A percentile compares a stretch with the other conserved stretches of the same genome.
Evolutionary conservation across 2,797 vertebrate species (phyloP).

Genomic region (Tangara arthus): DNA sequence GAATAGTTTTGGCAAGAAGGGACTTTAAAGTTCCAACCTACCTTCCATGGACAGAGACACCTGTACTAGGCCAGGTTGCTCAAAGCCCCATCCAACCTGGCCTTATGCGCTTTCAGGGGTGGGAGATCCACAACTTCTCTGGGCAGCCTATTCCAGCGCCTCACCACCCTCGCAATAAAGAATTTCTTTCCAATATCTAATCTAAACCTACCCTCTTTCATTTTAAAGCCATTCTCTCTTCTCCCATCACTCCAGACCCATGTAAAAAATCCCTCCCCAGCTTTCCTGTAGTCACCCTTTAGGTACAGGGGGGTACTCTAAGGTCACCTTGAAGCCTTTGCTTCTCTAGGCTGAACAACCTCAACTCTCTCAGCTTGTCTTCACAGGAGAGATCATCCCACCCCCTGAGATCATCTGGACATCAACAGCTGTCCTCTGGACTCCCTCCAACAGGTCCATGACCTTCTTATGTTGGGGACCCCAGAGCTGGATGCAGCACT

Average conservation of each 20-base stretch:
- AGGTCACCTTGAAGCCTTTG: neutral
- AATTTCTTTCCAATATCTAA: neutral
- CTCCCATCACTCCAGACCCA: neutral
- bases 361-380: neutral
- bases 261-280: neutral
- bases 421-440: neutral
- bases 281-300: neutral
- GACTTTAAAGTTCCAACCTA: neutral
- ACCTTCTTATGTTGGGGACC: neutral
- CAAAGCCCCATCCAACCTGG: neutral
- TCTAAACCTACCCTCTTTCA: neutral
- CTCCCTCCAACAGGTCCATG: fast-evolving
- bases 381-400: neutral
- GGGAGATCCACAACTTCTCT: neutral
- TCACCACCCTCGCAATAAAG: neutral
- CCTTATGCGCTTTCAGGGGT: neutral
- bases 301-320: neutral
- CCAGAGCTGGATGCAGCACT: neutral
- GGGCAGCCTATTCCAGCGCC: neutral
- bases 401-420: neutral
- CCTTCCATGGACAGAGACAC: neutral
- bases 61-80: neutral
- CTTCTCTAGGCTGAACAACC: neutral
- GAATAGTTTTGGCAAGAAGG: neutral
- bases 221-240: neutral